These are phyloP conservation scores for Lepidothrix coronata DNA, from an alignment of 2,113 vertebrate genomes.

Conservation along the genomic window DNA sequence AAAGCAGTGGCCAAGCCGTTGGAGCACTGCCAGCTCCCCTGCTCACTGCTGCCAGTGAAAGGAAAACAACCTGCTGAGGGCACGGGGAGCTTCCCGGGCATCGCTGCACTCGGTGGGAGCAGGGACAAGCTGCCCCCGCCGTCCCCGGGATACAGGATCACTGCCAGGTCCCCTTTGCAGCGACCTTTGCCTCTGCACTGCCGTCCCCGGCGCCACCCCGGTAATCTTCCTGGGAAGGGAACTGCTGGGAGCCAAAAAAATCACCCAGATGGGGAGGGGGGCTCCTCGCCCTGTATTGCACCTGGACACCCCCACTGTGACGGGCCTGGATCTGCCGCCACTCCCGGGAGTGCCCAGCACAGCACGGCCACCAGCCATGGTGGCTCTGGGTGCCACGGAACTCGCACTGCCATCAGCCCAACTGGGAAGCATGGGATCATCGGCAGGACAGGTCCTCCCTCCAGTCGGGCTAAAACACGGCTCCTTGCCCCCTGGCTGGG, in stretches of 20 bases:
- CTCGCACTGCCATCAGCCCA: accelerated
- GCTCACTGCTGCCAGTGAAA: background rate
- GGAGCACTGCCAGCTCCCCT: background rate
- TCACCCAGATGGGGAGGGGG: background rate
- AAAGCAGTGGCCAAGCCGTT: background rate
- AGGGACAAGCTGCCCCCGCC: background rate
- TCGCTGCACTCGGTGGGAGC: background rate
- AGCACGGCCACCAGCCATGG: too few species aligned
- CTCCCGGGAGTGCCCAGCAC: background rate
- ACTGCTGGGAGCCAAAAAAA: background rate
- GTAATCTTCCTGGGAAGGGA: background rate
- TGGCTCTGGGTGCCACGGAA: background rate
- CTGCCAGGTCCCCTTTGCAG: background rate
- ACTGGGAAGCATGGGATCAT: background rate
- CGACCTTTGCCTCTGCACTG: background rate
- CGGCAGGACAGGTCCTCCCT: background rate
- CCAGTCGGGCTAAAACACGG: background rate
- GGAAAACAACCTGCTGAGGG: background rate
- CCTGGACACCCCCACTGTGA: background rate
- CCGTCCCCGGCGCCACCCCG: background rate
- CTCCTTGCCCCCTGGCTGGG: background rate
- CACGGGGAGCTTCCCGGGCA: background rate
- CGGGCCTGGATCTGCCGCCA: accelerated
- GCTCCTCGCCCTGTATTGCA: background rate
- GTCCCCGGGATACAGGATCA: background rate